phyloP scores from a whole-genome alignment of 2,888 invertebrate species.

The Villa cingulata region DNA sequence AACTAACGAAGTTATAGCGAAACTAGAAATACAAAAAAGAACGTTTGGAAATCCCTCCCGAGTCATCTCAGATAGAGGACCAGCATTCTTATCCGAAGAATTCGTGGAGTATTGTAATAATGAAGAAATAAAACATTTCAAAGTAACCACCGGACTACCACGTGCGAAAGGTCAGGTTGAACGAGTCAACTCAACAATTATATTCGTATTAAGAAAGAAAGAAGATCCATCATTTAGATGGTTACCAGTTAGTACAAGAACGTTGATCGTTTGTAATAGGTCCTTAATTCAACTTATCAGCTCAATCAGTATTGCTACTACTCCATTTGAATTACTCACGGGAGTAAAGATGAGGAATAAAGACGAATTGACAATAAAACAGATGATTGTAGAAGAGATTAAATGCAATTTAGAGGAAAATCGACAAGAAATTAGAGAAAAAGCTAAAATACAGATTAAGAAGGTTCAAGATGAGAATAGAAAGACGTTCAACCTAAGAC shows the following conservation, averaged over 20 bases:
- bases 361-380: not conserved
- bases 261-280: not conserved
- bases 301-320: no score
- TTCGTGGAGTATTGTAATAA: conserved; percentile 23
- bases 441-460: conserved; percentile 5
- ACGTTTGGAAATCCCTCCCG: conserved; percentile 3
- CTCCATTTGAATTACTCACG: not conserved
- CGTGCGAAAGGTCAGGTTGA: conserved; percentile 9
- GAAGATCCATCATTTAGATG: no score
- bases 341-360: conserved; percentile 3
- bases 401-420: not conserved
- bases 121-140: conserved; percentile 10
- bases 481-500: not conserved
- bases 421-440: conserved; percentile 8
- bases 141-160: not conserved
- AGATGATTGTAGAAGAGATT: not conserved
- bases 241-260: not conserved
- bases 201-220: conserved; percentile 6
- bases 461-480: conserved; percentile 2
- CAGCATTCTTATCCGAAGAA: conserved; percentile 25
- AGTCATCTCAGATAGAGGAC: conserved; percentile 19
- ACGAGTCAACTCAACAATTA: conserved; percentile 8
- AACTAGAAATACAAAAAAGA: conserved; percentile 3
- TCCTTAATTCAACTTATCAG: conserved; percentile 4
- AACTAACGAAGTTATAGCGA: conserved; percentile 4